These are phyloP conservation scores for Gulo gulo DNA, from an alignment of 2,113 vertebrate species.

Conservation along the genomic window DNA sequence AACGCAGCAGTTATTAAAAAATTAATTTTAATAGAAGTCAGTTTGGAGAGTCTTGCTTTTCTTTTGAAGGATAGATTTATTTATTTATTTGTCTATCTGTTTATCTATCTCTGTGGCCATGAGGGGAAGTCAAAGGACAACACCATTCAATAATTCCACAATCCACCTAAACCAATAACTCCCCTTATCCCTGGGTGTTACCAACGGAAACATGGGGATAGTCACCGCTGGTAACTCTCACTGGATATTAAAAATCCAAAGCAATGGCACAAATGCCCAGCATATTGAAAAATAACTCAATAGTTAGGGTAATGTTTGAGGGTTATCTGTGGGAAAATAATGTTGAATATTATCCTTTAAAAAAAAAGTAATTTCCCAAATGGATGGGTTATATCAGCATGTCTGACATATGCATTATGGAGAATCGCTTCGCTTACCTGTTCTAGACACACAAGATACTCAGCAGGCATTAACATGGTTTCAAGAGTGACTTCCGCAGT, in stretches of 20 bases:
- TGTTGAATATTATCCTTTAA: neutral
- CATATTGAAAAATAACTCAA: slow-evolving; percentile 9
- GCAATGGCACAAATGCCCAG: neutral
- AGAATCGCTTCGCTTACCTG: neutral
- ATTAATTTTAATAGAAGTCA: slow-evolving; percentile 78
- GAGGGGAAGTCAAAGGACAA: neutral
- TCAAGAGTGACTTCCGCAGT: neutral
- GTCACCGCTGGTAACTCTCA: neutral
- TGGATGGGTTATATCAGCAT: neutral
- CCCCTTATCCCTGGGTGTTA: slow-evolving; percentile 47
- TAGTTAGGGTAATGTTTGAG: neutral
- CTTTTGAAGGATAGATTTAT: neutral
- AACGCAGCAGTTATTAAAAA: slow-evolving; percentile 76
- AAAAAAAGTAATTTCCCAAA: neutral
- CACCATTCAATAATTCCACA: slow-evolving; percentile 39
- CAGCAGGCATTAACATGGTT: neutral
- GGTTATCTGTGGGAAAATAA: neutral
- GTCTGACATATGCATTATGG: neutral
- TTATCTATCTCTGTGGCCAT: neutral
- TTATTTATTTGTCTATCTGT: neutral
- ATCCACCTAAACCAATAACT: slow-evolving; percentile 13
- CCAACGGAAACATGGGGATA: neutral
- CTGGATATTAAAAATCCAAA: slow-evolving; percentile 43
- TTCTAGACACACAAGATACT: neutral
- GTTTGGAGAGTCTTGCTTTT: slow-evolving; percentile 64